A percentile compares a stretch with the other conserved stretches of the same genome.
phyloP scores from a whole-genome alignment of 2,797 vertebrate genomes.

The Octomys mimax region DNA sequence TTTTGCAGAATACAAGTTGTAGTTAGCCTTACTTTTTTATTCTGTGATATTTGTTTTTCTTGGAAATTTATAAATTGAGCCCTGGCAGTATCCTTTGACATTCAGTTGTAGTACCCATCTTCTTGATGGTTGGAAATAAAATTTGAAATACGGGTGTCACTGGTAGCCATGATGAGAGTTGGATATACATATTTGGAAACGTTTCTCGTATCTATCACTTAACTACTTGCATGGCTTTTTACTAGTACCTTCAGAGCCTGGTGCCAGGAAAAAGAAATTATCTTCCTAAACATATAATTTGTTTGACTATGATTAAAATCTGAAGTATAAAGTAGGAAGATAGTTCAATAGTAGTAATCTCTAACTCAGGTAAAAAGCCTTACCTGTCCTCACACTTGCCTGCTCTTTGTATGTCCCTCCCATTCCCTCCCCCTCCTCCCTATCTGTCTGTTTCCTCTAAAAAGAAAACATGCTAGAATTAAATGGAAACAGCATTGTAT shows the following conservation, averaged over 20 bases:
- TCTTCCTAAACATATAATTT: slow-evolving; percentile 32
- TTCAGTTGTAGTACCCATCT: slow-evolving; percentile 19
- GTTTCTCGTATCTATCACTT: background rate
- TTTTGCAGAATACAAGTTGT: slow-evolving; percentile 9
- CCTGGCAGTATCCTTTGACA: background rate
- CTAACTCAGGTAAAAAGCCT: slow-evolving; percentile 22
- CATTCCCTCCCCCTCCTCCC: accelerated
- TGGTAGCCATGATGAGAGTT: background rate
- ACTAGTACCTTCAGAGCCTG: background rate
- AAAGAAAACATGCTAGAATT: slow-evolving; percentile 1
- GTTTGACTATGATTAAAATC: slow-evolving; percentile 48
- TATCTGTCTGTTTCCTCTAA: background rate
- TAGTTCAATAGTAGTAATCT: background rate
- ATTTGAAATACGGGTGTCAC: background rate
- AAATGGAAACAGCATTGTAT: slow-evolving; percentile 32
- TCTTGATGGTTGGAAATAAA: slow-evolving; percentile 55
- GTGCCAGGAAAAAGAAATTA: slow-evolving; percentile 18
- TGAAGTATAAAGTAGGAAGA: background rate
- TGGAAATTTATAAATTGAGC: slow-evolving; percentile 36
- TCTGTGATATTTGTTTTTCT: slow-evolving; percentile 31
- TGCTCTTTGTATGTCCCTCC: background rate
- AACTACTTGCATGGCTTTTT: background rate
- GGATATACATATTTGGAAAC: slow-evolving; percentile 23
- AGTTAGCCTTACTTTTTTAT: slow-evolving; percentile 32
- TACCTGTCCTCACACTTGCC: background rate